Evolutionary conservation across 2,888 invertebrate genomes (phyloP), one percentile per base, ranked within the genome.

Genomic region (Chorisops tibialis): DNA sequence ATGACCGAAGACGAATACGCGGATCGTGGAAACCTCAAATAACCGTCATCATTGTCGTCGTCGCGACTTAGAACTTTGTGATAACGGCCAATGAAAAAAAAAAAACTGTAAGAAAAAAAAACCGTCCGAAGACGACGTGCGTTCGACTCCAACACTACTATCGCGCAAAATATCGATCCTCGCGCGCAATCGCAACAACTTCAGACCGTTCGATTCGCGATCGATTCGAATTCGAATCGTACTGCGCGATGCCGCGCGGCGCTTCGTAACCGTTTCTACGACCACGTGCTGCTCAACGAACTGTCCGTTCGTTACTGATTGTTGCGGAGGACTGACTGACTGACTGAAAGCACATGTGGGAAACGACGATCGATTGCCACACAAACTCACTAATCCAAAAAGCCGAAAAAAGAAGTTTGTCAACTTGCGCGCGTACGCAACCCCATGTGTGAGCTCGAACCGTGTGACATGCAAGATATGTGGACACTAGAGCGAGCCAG

Each of bases 1-100:
- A 62, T 64, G 64, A 64, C 39, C 56, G 56, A 19, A 39, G 45
- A 56, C 43, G 43, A 30, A 35, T 19, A 43, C 35, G 35, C 30
- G 30, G 56, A 56, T 56, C 56, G 56, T 45, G 56, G 56, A 56
- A 56, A 56, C 30, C 30, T 30, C 45, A 30, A 56, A 43, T 56
- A 43, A 45, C 43, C 43, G 43, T 30, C 30, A 7, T 7, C 24
- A 43, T 56, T 24, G 43, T 30, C 43, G 43, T 30, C 30, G 24
- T 7, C 24, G 30, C 30, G 30, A 30, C 30, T 56, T 30, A 45
- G 43, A 43, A 56, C 43, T 56, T 38, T 30, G 43, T 56, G 56
- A 56, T 56, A 56, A 56, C 56, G 43, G 5, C 45, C 22, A n/a
- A 9, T 4, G n/a, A n/a, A n/a, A n/a, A n/a, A 30, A 30, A 30